Evolutionary conservation across 2,888 invertebrate species (phyloP).

Genomic region (Atherix ibis): DNA sequence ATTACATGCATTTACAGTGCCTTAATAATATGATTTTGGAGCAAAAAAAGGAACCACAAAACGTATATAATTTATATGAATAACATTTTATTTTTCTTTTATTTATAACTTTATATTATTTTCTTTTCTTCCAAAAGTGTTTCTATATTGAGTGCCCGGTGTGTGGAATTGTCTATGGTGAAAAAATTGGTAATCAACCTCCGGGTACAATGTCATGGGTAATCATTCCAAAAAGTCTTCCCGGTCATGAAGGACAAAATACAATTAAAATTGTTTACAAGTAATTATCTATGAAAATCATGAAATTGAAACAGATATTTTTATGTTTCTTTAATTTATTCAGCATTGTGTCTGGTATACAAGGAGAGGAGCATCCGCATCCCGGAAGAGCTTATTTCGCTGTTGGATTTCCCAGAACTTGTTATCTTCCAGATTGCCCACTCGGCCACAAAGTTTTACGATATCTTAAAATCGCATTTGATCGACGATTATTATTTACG

Average conservation of each 20-base stretch:
- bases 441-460: conserved; percentile 62
- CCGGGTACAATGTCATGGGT: conserved; percentile 72
- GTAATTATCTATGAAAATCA: conserved; percentile 32
- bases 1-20: conserved; percentile 67
- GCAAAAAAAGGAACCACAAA: conserved; percentile 36
- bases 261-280: conserved; percentile 74
- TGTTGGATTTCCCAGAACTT: conserved; percentile 69
- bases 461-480: conserved; percentile 67
- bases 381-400: conserved; percentile 78
- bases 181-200: conserved; percentile 65
- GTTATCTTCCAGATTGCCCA: conserved; percentile 70
- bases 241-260: conserved; percentile 45
- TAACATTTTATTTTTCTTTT: conserved; percentile 2
- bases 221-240: conserved; percentile 48
- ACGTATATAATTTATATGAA: conserved; percentile 23
- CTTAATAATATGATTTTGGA: conserved; percentile 57
- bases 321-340: conserved; percentile 12
- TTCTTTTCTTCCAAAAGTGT: conserved; percentile 32
- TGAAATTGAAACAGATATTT: not conserved
- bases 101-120: not conserved
- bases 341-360: conserved; percentile 73
- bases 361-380: conserved; percentile 61
- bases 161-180: conserved; percentile 72
- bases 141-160: conserved; percentile 73
- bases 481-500: conserved; percentile 67